A percentile compares a stretch with the other conserved stretches of the same genome.
These are phyloP conservation scores for Manis pentadactyla DNA, from an alignment of 2,797 vertebrate species.

Conservation along the genomic window DNA sequence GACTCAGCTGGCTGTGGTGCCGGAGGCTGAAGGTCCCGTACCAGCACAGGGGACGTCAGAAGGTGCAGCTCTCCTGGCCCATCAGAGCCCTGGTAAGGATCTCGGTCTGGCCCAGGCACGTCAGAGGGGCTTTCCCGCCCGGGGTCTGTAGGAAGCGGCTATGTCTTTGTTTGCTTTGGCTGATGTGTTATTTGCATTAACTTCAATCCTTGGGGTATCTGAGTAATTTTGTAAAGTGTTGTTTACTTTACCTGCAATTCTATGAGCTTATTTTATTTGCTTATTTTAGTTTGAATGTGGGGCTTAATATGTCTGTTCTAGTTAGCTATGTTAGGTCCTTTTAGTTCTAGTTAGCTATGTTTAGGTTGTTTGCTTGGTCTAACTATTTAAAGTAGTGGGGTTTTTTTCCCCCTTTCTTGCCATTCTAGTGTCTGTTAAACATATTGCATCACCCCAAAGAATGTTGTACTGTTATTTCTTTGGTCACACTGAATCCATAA, in stretches of 20 bases:
- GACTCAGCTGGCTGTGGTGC: not conserved
- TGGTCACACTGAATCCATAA: no score
- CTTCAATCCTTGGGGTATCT: not conserved
- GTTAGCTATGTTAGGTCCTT: not conserved
- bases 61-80: not conserved
- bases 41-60: not conserved
- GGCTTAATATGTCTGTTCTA: not conserved
- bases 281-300: constrained; percentile 12
- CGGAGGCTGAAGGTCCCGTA: not conserved
- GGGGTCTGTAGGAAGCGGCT: not conserved
- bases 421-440: not conserved
- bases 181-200: constrained; percentile 11
- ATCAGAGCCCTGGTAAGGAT: not conserved
- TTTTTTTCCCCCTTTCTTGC: not conserved
- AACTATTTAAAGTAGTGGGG: not conserved
- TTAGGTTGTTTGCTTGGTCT: constrained; percentile 31
- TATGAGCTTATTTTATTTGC: not conserved
- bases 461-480: no score
- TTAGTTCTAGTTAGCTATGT: constrained; percentile 36
- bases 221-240: constrained; percentile 48
- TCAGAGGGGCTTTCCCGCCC: not conserved
- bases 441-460: no score
- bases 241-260: constrained; percentile 52
- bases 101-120: not conserved
- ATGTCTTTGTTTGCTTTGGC: not conserved